Evolutionary conservation across 2,888 invertebrate genomes (phyloP).

Genomic region (Phyllotreta cruciferae): DNA sequence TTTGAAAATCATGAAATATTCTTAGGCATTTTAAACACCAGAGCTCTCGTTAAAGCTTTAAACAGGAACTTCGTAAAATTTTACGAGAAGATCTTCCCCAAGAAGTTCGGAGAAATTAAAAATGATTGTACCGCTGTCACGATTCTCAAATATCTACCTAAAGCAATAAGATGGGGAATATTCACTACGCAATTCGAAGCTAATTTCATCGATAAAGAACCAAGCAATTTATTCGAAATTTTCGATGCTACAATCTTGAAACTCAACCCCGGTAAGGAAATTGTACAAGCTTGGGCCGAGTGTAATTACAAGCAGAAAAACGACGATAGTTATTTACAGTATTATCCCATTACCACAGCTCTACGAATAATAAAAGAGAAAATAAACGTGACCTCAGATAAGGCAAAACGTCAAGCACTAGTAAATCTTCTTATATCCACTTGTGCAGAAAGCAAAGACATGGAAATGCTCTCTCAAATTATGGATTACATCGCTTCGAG

Average conservation of each 20-base stretch:
- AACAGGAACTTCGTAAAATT: slow-evolving; percentile 25
- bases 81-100: slow-evolving; percentile 24
- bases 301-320: slow-evolving; percentile 25
- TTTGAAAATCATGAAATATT: slow-evolving; percentile 22
- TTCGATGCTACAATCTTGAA: background rate
- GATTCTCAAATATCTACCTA: slow-evolving; percentile 30
- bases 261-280: slow-evolving; percentile 20
- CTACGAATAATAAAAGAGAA: slow-evolving; percentile 38
- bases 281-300: slow-evolving; percentile 33
- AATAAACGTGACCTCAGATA: slow-evolving; percentile 39
- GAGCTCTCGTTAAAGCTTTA: slow-evolving; percentile 21
- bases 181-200: background rate
- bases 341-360: slow-evolving; percentile 27
- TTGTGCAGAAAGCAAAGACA: slow-evolving; percentile 38
- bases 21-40: slow-evolving; percentile 20
- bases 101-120: slow-evolving; percentile 23
- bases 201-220: background rate
- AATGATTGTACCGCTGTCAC: background rate
- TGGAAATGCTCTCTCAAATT: slow-evolving; percentile 34
- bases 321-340: slow-evolving; percentile 33
- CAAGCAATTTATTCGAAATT: slow-evolving; percentile 5
- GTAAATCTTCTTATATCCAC: slow-evolving; percentile 32
- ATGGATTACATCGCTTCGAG: slow-evolving; percentile 39
- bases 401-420: slow-evolving; percentile 25
- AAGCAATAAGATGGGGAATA: slow-evolving; percentile 5